Evolutionary conservation across 2,888 invertebrate species (phyloP), one percentile per base, ranked within the genome.

Genomic region (Entomobrya multifasciata): DNA sequence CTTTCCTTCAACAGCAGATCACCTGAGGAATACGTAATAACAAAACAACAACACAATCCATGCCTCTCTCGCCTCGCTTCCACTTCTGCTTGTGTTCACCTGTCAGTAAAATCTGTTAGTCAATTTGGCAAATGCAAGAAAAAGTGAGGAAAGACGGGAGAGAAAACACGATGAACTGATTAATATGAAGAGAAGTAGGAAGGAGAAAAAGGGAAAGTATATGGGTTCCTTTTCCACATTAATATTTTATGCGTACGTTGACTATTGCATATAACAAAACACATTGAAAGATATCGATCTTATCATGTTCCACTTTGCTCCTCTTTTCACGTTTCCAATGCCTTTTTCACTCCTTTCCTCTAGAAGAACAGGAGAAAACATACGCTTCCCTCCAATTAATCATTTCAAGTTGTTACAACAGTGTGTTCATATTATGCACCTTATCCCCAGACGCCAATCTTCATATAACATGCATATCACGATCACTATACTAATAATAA

Each of bases 351-450:
- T 70, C 22, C 70, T 22, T 20, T 70, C 44, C 70, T 44, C 44
- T 70, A 11, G 17, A 6, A 55, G 41, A 44, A 22, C n/a, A n/a
- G n/a, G n/a, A n/a, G n/a, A n/a, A 0, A 70, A 47, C 62, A 47
- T 62, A 47, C 30, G 84, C 30, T 84, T 55, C 57, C 84, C n/a
- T 77, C 84, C 84, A 84, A 84, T 84, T 84, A 84, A 84, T 84
- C 84, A 84, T 72, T 77, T 84, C 81, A 55, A 70, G 47, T 70
- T 70, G 70, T 65, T 65, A 74, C 55, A 20, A 70, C 44, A 44
- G 70, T 74, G 52, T 74, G 52, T 74, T 27, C 49, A 27, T 47
- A 44, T 70, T 70, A 70, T 70, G 44, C 47, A 44, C 70, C 41
- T 44, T 70, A 62, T 70, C 47, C 70, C 44, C 70, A 41, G 44